A percentile compares a stretch with the other conserved stretches of the same genome.
phyloP scores from a whole-genome alignment of 2,113 vertebrate genomes.

The Pholis gunnellus region DNA sequence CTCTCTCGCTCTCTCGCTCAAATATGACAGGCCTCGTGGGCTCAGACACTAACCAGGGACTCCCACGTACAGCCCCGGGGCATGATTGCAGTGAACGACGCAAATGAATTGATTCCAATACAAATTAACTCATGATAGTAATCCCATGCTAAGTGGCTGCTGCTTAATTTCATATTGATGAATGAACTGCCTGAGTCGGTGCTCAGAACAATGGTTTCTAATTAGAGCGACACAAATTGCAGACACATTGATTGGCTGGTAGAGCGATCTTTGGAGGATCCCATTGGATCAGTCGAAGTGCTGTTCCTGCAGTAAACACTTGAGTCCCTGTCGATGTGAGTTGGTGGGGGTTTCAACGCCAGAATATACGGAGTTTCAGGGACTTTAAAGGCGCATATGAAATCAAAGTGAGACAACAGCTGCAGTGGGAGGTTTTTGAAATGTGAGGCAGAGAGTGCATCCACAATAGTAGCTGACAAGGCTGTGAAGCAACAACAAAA shows the following conservation, averaged over 20 bases:
- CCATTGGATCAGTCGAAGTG: constrained; percentile 39
- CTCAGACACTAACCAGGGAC: constrained; percentile 28
- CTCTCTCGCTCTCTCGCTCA: neutral
- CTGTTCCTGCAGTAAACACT: constrained; percentile 17
- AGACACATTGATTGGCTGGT: constrained; percentile 68
- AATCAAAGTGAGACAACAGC: constrained; percentile 6
- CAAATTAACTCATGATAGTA: constrained; percentile 74
- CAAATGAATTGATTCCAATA: constrained; percentile 76
- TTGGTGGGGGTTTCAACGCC: neutral
- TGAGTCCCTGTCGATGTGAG: neutral
- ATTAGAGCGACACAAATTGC: constrained; percentile 75
- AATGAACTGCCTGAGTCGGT: constrained; percentile 62
- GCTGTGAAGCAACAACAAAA: constrained; percentile 7
- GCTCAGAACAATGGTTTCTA: constrained; percentile 76
- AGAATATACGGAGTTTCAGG: neutral
- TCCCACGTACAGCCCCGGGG: constrained; percentile 39
- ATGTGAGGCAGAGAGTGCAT: constrained; percentile 15
- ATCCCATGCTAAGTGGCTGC: constrained; percentile 75
- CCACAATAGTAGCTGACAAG: neutral
- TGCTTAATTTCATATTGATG: constrained; percentile 81
- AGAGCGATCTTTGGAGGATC: constrained; percentile 37
- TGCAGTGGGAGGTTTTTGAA: constrained; percentile 14
- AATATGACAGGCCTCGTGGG: constrained; percentile 20
- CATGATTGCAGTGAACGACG: constrained; percentile 41
- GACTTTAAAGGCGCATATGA: neutral